Evolutionary conservation across 1,140 invertebrate species (phyloP).

Genomic region (Neocloeon triangulifer): DNA sequence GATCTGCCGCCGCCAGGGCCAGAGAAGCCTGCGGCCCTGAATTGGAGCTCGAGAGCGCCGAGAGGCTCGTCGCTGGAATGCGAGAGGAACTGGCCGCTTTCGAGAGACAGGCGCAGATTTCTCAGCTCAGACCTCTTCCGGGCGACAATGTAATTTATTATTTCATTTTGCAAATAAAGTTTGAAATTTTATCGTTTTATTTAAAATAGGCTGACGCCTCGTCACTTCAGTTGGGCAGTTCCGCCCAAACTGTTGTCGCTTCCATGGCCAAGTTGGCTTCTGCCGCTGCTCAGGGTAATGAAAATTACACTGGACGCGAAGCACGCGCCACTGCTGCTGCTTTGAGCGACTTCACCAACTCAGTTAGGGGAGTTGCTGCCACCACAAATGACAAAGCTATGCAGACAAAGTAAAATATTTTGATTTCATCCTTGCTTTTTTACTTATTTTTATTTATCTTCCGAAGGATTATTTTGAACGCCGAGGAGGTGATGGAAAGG

Average conservation of each 20-base stretch:
- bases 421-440: neutral
- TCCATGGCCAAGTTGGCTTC: constrained; percentile 62
- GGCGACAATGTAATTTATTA: constrained; percentile 41
- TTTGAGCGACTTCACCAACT: constrained; percentile 40
- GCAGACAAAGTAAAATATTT: constrained; percentile 21
- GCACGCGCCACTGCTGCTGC: constrained; percentile 57
- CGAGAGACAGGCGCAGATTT: constrained; percentile 40
- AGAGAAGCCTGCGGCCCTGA: constrained; percentile 71
- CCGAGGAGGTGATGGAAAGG: constrained; percentile 54
- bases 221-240: constrained; percentile 40
- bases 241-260: constrained; percentile 37
- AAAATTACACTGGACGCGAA: constrained; percentile 59
- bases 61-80: constrained; percentile 45
- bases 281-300: constrained; percentile 62
- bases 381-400: constrained; percentile 34
- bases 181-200: neutral
- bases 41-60: constrained; percentile 31
- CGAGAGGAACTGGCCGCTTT: constrained; percentile 65
- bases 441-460: constrained; percentile 7
- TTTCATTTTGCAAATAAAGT: constrained; percentile 1
- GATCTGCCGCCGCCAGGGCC: constrained; percentile 58
- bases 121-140: constrained; percentile 54
- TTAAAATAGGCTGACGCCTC: constrained; percentile 44
- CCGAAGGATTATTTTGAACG: constrained; percentile 40
- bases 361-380: constrained; percentile 48